Evolutionary conservation across 1,140 invertebrate species (phyloP), one percentile per base, ranked within the genome.

Genomic region (Rhopalosiphum maidis): DNA sequence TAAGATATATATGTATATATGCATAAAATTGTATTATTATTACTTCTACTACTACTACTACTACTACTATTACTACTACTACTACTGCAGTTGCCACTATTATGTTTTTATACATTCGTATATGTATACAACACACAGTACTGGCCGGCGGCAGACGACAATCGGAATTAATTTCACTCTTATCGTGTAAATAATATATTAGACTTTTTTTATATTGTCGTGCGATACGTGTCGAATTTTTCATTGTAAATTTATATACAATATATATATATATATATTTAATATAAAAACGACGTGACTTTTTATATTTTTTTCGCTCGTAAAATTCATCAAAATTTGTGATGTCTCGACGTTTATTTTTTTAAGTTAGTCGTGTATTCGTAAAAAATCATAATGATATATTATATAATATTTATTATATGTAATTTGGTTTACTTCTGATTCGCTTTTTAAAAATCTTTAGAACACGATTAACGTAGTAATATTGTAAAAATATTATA

Each of bases 401-500:
- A 46, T 46, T 46, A 46, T 46, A 68, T n/a, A 3, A 77, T 77
- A 77, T n/a, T 68, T 68, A 68, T 68, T 35, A 35, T 77, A 77
- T 77, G 60, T 77, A 77, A n/a, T 37, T 86, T 86, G 41, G 25
- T 46, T 87, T 87, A 87, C 85, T 35, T 87, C 86, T 88, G 87
- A 88, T 54, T 54, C 43, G 86, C 86, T 87, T 87, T 87, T 30
- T 87, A 30, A 48, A 48, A 11, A 43, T 43, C 22, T 83, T 85
- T 85, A 43, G 37, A 85, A 85, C 83, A 85, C 83, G 23, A 85
- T 37, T 85, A 85, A 85, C 83, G 83, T 85, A 85, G 83, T 85
- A 85, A 41, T 85, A 41, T 85, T 85, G 37, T 85, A 86, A 46
- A 86, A 46, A 86, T 86, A 86, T 46, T 86, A 46, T 86, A 86